A percentile compares a stretch with the other conserved stretches of the same genome.
phyloP scores from a whole-genome alignment of 2,797 vertebrate genomes.

The Aselliscus stoliczkanus region DNA sequence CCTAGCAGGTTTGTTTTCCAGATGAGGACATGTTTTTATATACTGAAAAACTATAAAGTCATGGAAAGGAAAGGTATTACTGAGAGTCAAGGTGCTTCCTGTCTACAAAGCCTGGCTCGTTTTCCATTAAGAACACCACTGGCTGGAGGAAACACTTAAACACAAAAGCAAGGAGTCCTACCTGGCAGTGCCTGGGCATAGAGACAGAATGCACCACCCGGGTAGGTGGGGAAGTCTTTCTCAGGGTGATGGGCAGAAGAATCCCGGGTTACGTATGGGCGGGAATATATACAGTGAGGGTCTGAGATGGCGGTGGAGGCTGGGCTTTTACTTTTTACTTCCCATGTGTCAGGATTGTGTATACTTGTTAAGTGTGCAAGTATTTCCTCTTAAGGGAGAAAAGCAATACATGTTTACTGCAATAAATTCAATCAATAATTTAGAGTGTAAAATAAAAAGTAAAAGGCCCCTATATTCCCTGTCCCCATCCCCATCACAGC shows the following conservation, averaged over 20 bases:
- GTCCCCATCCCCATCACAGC: neutral
- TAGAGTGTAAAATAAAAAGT: neutral
- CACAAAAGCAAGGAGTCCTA: fast-evolving
- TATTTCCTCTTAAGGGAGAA: neutral
- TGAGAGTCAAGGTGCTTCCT: neutral
- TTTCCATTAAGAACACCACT: neutral
- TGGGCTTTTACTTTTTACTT: neutral
- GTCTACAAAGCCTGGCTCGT: neutral
- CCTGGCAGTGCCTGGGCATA: too few relatives aligned
- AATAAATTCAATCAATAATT: neutral
- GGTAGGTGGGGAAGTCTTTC: neutral
- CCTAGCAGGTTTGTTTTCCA: neutral
- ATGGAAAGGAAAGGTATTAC: neutral
- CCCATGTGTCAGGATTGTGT: neutral
- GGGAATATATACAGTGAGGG: neutral
- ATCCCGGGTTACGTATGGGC: neutral
- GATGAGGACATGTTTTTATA: neutral
- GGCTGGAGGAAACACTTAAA: neutral
- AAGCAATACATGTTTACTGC: neutral
- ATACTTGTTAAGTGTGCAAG: neutral
- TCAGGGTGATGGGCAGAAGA: neutral
- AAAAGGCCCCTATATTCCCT: neutral
- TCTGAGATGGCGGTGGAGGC: neutral
- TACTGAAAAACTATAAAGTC: neutral
- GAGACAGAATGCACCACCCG: fast-evolving